A percentile compares a stretch with the other conserved stretches of the same genome.
These are phyloP conservation scores for Tricholaema leucomelas DNA, from an alignment of 2,113 vertebrate genomes.

Conservation along the genomic window DNA sequence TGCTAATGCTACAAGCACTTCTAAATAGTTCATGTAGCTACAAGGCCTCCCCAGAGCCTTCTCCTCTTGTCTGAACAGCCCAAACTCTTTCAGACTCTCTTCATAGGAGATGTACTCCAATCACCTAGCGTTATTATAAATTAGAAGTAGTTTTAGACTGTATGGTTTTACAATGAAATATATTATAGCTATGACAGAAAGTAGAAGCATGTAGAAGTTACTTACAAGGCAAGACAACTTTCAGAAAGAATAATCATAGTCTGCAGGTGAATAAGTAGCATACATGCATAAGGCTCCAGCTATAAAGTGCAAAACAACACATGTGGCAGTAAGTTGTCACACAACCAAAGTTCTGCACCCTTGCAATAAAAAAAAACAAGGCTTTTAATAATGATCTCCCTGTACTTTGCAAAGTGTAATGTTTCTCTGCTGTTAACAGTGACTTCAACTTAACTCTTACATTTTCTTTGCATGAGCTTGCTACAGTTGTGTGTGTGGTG, in stretches of 20 bases:
- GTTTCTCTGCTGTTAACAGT: background rate
- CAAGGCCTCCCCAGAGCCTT: no score
- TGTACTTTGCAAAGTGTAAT: background rate
- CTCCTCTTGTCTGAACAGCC: no score
- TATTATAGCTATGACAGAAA: background rate
- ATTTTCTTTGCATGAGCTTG: background rate
- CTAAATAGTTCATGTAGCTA: no score
- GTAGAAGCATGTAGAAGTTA: background rate
- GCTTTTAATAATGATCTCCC: background rate
- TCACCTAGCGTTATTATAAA: background rate
- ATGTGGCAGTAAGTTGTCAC: accelerated
- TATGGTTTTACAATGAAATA: background rate
- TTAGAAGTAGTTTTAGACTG: background rate
- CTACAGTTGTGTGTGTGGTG: background rate
- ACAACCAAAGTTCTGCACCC: background rate
- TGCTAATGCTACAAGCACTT: no score
- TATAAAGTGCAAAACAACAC: background rate
- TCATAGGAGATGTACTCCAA: no score
- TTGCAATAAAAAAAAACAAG: background rate
- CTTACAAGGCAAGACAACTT: background rate
- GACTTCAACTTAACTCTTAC: background rate
- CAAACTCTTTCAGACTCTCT: no score
- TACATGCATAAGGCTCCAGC: background rate
- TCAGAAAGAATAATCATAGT: background rate
- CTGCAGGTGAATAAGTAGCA: background rate